These are phyloP conservation scores for Plebejus anna DNA, from an alignment of 2,888 invertebrate species.

Conservation along the genomic window DNA sequence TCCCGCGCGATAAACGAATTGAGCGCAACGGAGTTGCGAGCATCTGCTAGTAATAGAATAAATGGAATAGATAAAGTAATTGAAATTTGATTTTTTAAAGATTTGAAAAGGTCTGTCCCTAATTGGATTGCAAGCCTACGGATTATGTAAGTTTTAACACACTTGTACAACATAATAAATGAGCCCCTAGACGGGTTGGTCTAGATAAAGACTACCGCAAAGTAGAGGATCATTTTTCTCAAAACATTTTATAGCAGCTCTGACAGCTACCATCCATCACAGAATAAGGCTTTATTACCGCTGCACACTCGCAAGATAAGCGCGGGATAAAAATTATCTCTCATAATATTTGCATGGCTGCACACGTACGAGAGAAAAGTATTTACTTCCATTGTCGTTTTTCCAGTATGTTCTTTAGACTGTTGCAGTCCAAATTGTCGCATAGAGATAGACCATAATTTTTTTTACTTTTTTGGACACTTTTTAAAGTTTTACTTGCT, in stretches of 20 bases:
- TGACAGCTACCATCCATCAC: constrained; percentile 59
- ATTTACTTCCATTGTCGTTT: background rate
- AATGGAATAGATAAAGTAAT: too few species aligned
- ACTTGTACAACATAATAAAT: constrained; percentile 28
- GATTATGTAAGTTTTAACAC: constrained; percentile 5
- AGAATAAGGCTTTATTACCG: constrained; percentile 35
- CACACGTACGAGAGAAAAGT: constrained; percentile 2
- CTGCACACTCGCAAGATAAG: background rate
- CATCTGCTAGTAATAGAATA: too few species aligned
- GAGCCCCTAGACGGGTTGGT: constrained; percentile 44
- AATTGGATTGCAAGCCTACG: too few species aligned
- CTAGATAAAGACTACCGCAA: constrained; percentile 54
- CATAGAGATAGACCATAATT: too few species aligned
- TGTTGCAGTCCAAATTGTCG: background rate
- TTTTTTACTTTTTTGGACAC: too few species aligned
- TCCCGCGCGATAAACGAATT: too few species aligned
- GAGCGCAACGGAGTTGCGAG: too few species aligned
- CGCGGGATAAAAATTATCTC: constrained; percentile 8
- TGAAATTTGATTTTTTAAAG: too few species aligned
- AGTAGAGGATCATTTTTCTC: constrained; percentile 57
- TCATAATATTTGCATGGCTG: constrained; percentile 10
- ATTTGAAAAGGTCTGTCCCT: too few species aligned
- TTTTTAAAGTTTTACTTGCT: too few species aligned
- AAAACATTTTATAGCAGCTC: constrained; percentile 47
- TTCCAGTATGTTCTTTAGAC: background rate